Evolutionary conservation across 2,797 vertebrate species (phyloP), one percentile per base, ranked within the genome.

Genomic region (Bufotes viridis): DNA sequence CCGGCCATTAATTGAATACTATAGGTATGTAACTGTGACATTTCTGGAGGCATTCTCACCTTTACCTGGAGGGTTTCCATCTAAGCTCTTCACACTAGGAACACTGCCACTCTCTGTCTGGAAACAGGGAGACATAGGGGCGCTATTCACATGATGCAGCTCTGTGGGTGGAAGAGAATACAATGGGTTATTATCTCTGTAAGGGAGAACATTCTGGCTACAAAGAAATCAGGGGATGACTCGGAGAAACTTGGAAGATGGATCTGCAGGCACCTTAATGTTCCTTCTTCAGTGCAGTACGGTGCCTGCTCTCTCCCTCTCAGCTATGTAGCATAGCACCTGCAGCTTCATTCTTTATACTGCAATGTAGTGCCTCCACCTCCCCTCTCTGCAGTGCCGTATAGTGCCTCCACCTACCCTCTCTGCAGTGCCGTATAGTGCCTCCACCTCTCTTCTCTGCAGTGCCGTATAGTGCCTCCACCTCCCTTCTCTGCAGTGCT

Each of bases 111-210:
- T 63, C 17, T 93, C 86, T 9, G 85, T 92, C 94, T 58, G 89
- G 91, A 93, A 92, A 3, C 91, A 75, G 0, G 84, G 70, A 49
- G 95, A 90, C 76, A 93, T 65, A 0, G 97, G 97, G 57, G 97
- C 97, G 78, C 98, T 99, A 92, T 96, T 97, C 69, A 95, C 97
- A 49, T 97, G 96, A 26, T 98, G 97, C 24, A 99, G 88, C 89
- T 97, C 98, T 98, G 92, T 42, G 5, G 18, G 79, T 6, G 14
- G 14, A 26, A 63, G 22, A 61, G 20, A 61, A 61, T 13, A 34
- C 20, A 22, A 5, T 11, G 14, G 6, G n/a, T 55, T 20, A 79
- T 60, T 58, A 57, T 24, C 22, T 57, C 55, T 58, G 3, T 26
- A 26, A 24, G 2, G 7, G 57, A 57, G 53, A 78, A 10, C 6